phyloP scores from a whole-genome alignment of 2,888 invertebrate species.

The Meandrusa payeni region DNA sequence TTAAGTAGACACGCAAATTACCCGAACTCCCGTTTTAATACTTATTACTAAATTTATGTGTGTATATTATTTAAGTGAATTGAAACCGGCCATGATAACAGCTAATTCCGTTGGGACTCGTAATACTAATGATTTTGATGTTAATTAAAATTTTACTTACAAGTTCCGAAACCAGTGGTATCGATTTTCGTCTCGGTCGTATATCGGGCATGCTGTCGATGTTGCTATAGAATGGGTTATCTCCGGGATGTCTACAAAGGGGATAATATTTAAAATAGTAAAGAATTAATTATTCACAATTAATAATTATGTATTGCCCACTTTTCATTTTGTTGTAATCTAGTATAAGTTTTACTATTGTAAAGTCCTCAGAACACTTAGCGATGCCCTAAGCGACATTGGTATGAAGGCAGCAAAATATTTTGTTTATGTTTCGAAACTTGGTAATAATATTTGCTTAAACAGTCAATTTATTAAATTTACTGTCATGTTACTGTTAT shows the following conservation, averaged over 20 bases:
- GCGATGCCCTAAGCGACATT: too few species aligned
- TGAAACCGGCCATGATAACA: conserved; percentile 64
- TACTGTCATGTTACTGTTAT: too few species aligned
- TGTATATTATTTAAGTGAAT: conserved; percentile 33
- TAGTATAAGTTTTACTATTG: too few species aligned
- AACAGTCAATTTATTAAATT: too few species aligned
- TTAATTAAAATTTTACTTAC: conserved; percentile 84
- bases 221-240: conserved; percentile 99
- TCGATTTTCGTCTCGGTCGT: conserved; percentile 97
- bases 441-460: too few species aligned
- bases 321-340: too few species aligned
- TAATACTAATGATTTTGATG: conserved; percentile 29
- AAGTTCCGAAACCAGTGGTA: conserved; percentile 98
- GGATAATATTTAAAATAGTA: conserved; percentile 36
- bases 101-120: conserved; percentile 50
- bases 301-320: too few species aligned
- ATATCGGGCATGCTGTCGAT: conserved; percentile 99
- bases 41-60: conserved; percentile 4
- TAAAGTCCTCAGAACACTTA: too few species aligned
- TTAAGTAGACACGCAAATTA: conserved; percentile 22
- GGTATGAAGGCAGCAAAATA: too few species aligned
- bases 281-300: too few species aligned
- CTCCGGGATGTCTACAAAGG: conserved; percentile 88
- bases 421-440: too few species aligned
- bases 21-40: conserved; percentile 3